Conservation (phyloP, 2,797 vertebrate species). For the Myripristis murdjan region DNA sequence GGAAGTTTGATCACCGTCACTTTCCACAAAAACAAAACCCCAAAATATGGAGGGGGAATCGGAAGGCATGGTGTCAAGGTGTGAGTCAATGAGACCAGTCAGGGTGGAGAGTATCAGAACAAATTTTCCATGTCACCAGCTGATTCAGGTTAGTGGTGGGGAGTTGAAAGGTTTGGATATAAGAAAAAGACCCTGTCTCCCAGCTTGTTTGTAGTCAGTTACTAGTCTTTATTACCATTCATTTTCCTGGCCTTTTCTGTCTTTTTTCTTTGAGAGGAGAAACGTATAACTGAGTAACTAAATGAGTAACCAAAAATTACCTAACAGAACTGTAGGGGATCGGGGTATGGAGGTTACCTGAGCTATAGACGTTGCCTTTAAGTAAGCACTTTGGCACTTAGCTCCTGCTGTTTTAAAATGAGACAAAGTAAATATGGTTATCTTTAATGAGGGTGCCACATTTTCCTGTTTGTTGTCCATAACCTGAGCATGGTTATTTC, state of each 20-base stretch:
- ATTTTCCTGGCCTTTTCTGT: constrained; percentile 55
- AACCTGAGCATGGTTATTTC: constrained; percentile 19
- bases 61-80: constrained; percentile 28
- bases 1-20: constrained; percentile 42
- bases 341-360: constrained; percentile 28
- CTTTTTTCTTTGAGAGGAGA: constrained; percentile 29
- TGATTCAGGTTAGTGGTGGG: constrained; percentile 63
- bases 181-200: constrained; percentile 47
- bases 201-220: constrained; percentile 60
- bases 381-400: constrained; percentile 22
- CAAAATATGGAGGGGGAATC: constrained; percentile 35
- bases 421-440: constrained; percentile 40
- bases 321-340: constrained; percentile 29
- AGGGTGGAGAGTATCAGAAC: constrained; percentile 64
- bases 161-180: constrained; percentile 55
- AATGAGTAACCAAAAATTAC: constrained; percentile 32
- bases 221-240: constrained; percentile 62
- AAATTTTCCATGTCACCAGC: constrained; percentile 61
- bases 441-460: constrained; percentile 50
- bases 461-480: constrained; percentile 49
- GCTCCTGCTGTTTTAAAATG: constrained; percentile 46
- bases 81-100: constrained; percentile 71
- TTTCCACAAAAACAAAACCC: constrained; percentile 62
- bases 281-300: too few species aligned
- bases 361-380: constrained; percentile 36